Conservation (phyloP, 2,797 vertebrate genomes). For the Sternotherus odoratus region DNA sequence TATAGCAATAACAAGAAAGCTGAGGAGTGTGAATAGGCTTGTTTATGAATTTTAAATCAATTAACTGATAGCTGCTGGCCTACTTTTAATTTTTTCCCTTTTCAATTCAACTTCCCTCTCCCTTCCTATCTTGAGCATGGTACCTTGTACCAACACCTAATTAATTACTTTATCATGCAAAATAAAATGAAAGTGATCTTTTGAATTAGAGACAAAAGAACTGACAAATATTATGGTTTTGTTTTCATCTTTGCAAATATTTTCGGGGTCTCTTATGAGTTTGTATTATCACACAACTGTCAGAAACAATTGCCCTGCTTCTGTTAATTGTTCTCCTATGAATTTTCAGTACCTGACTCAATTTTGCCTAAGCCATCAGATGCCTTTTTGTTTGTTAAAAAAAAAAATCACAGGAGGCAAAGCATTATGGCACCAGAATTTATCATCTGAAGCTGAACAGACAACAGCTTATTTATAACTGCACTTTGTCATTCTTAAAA, state of each 20-base stretch:
- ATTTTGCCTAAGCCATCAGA: constrained; percentile 43
- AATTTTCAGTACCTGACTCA: constrained; percentile 25
- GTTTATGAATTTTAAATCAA: neutral
- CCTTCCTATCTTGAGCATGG: neutral
- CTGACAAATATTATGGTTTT: neutral
- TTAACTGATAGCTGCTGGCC: neutral
- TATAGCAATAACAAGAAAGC: neutral
- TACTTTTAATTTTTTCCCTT: neutral
- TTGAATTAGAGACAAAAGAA: constrained; percentile 56
- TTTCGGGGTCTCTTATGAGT: neutral
- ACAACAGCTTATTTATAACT: constrained; percentile 62
- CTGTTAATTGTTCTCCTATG: constrained; percentile 67
- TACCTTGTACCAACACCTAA: constrained; percentile 23
- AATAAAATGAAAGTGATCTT: constrained; percentile 24
- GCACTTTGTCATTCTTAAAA: constrained; percentile 52
- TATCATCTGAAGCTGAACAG: constrained; percentile 56
- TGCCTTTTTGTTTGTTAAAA: neutral
- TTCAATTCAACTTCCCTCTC: neutral
- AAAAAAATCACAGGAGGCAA: constrained; percentile 52
- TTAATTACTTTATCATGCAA: constrained; percentile 29
- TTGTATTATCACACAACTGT: constrained; percentile 49
- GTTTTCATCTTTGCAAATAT: constrained; percentile 32
- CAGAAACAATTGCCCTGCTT: constrained; percentile 51
- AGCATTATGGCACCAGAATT: constrained; percentile 55
- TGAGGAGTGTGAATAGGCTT: fast-evolving